Conservation (phyloP, 2,888 invertebrate genomes). For the Drosophila paracracens region DNA sequence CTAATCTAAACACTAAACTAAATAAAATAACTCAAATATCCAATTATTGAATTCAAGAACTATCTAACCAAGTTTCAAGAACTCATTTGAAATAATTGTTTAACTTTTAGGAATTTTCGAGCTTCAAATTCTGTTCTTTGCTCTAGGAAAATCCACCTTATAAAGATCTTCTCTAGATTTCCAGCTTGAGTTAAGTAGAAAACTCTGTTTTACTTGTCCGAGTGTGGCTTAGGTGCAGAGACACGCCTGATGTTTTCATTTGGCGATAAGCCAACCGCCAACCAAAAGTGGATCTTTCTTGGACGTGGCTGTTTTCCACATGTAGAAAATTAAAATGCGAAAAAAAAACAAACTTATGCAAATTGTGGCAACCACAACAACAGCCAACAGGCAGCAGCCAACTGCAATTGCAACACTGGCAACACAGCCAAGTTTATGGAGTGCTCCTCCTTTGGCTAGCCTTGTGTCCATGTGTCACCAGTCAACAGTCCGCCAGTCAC, state of each 20-base stretch:
- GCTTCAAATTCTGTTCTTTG: not conserved
- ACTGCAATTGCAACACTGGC: constrained; percentile 44
- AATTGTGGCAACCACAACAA: constrained; percentile 44
- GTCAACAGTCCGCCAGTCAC: constrained; percentile 75
- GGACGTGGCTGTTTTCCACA: constrained; percentile 47
- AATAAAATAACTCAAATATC: not conserved
- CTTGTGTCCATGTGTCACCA: constrained; percentile 78
- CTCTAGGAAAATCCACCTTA: not conserved
- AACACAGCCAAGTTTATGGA: constrained; percentile 66
- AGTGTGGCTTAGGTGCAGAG: constrained; percentile 5
- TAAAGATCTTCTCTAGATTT: not conserved
- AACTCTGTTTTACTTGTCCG: not conserved
- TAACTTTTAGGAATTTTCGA: not conserved
- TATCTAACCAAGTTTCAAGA: not conserved
- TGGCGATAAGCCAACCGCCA: constrained; percentile 41
- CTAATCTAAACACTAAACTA: not conserved
- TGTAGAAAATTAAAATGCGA: constrained; percentile 62
- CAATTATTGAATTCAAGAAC: not conserved
- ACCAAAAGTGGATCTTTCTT: constrained; percentile 40
- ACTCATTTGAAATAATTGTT: not conserved
- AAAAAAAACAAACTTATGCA: constrained; percentile 76
- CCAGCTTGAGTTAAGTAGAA: not conserved
- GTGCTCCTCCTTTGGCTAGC: constrained; percentile 53
- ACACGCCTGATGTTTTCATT: constrained; percentile 72
- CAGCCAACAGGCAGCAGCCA: constrained; percentile 30